Evolutionary conservation across 2,113 vertebrate genomes (phyloP), one percentile per base, ranked within the genome.

Genomic region (Lathamus discolor): DNA sequence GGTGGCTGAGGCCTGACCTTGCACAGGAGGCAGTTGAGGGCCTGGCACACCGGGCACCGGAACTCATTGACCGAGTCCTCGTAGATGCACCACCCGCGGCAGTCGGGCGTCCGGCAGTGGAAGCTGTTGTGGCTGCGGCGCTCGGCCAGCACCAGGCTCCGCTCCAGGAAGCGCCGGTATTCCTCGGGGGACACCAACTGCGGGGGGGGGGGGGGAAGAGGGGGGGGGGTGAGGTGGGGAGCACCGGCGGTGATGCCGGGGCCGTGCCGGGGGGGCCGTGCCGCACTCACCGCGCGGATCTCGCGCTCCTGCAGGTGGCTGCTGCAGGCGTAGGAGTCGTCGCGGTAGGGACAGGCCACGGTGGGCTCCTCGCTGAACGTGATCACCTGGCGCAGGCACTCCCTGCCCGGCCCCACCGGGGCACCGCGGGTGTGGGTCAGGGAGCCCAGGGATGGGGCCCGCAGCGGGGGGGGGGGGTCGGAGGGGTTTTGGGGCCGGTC

Each of bases 341-440:
- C 98, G 76, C 98, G 98, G 95, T 98, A 99, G n/a, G 98, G 98
- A 80, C 98, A 99, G 28, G 98, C 92, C 83, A 99, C 98, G 95
- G 97, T 97, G 0, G 98, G 98, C 74, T 99, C 98, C 92, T 98
- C 98, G 18, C 98, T 98, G 93, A 98, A 96, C 94, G 98, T 97
- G 96, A 99, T 98, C 67, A 99, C 97, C 51, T 98, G 98, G 43
- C 98, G 98, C 78, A 99, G 96, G 79, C 98, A 99, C 7, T 98
- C 98, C 89, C 98, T 99, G 27, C 28, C 29, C 18, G n/a, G n/a
- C n/a, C n/a, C n/a, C n/a, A n/a, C n/a, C n/a, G 41, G 43, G 28
- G 15, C 43, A 14, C 43, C 43, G 43, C 39, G 10, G 10, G 39
- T 41, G 39, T 11, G 39, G 39, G 39, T 10, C 39, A 41, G 39